Base-by-base conservation (phyloP, 2,113 vertebrate genomes). In the Panthera uncia region DNA sequence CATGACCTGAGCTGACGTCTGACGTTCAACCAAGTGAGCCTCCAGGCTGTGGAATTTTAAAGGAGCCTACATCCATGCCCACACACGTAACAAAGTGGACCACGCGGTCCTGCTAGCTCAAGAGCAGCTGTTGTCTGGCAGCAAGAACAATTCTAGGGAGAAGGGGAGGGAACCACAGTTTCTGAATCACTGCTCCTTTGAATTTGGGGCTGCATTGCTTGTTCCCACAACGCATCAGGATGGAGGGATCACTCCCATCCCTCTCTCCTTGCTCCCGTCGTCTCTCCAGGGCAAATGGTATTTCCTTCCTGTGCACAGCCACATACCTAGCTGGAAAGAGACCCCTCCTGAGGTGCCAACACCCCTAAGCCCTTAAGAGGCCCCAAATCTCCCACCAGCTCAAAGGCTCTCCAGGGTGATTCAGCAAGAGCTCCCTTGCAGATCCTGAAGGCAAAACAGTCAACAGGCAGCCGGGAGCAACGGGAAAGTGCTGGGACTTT, bases 401-500 rank as follows among this genome's bases (percentile, higher is more conserved):
- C 63, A 10, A 36, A 90, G n/a, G 13, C 82, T 38, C 52, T 14
- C 1, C 48, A 15, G 27, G 6, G 5, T 13, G 8, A 61, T 18
- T 36, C 65, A 33, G n/a, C 29, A 52, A 29, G 25, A 74, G 18
- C 33, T 52, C 45, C 33, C 68, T 11, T 9, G 18, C 18, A 71
- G 86, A 78, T 6, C 25, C 52, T 73, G 78, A 15, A 41, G 45
- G 12, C 55, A 55, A 61, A 9, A 33, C 14, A 13, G 13, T 7
- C 41, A 27, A 19, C 1, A 38, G 33, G 36, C 63, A 65, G 50
- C 50, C 38, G 10, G 10, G 12, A 52, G 25, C 27, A 45, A 36
- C 3, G 1, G n/a, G 29, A 15, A 55, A n/a, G 63, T 1, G 23
- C 19, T 12, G 13, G 0, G 0, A 33, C 12, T 11, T 9, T 16